Conservation (phyloP, 2,113 vertebrate species). For the Trematocara stigmaticum region DNA sequence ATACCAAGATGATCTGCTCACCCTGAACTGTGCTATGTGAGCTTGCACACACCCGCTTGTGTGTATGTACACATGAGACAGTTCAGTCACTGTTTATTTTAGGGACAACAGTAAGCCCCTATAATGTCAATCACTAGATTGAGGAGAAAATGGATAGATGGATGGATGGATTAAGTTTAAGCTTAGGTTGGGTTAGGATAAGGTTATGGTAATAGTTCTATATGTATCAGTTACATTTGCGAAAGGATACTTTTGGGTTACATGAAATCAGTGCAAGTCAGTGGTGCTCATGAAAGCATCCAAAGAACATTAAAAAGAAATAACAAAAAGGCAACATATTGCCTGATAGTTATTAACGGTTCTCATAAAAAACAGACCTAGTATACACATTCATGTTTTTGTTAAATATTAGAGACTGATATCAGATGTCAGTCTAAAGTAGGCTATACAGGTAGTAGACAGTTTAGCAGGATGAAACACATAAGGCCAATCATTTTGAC, state of each 20-base stretch:
- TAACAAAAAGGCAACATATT: background rate
- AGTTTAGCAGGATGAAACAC: background rate
- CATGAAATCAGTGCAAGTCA: background rate
- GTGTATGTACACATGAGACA: background rate
- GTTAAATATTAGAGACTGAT: background rate
- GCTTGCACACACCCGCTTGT: background rate
- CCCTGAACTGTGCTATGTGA: background rate
- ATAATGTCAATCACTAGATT: background rate
- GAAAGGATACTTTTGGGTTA: background rate
- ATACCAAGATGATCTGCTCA: slow-evolving; percentile 38
- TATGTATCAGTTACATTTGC: background rate
- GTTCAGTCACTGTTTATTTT: background rate
- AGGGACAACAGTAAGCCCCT: background rate
- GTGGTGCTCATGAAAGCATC: background rate
- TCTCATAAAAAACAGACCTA: too few species aligned
- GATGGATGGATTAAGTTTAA: background rate
- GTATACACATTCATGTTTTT: background rate
- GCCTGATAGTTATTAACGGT: background rate
- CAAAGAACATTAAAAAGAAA: background rate
- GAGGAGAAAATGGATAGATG: background rate
- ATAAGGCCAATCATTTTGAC: background rate
- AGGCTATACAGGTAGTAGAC: background rate
- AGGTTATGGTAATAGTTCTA: background rate
- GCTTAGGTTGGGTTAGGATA: background rate
- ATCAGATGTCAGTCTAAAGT: background rate